phyloP scores from a whole-genome alignment of 2,113 vertebrate genomes.

The Andinoacara biseriatus region DNA sequence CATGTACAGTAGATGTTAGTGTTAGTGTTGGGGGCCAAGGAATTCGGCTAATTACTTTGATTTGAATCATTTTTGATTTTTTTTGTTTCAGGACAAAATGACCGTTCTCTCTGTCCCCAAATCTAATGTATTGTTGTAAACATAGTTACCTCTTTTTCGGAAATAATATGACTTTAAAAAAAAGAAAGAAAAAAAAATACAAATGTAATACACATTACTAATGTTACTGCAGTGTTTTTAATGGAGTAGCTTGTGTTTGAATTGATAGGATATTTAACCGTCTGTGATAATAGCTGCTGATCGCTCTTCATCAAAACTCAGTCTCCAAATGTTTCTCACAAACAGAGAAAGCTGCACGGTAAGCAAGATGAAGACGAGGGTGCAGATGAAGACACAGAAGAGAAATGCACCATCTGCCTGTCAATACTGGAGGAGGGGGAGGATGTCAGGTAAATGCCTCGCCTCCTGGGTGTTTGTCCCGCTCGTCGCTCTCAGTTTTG shows the following conservation, averaged over 20 bases:
- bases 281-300: conserved; percentile 16
- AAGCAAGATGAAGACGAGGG: conserved; percentile 97
- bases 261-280: conserved; percentile 18
- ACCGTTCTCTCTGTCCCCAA: conserved; percentile 78
- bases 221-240: conserved; percentile 39
- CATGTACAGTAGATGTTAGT: conserved; percentile 73
- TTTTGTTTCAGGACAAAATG: conserved; percentile 73
- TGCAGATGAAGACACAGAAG: conserved; percentile 97
- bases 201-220: conserved; percentile 1
- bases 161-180: background rate
- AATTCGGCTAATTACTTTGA: conserved; percentile 67
- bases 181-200: background rate
- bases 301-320: conserved; percentile 25
- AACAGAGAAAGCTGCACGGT: conserved; percentile 98
- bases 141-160: conserved; percentile 13
- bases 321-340: conserved; percentile 75
- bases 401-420: conserved; percentile 99
- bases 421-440: conserved; percentile 99
- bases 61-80: conserved; percentile 51
- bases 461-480: conserved; percentile 37
- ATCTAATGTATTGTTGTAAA: conserved; percentile 40
- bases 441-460: conserved; percentile 92
- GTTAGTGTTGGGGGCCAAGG: conserved; percentile 68
- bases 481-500: background rate
- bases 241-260: conserved; percentile 31